These are phyloP conservation scores for Amiota mariae DNA, from an alignment of 2,888 invertebrate species.

Conservation along the genomic window DNA sequence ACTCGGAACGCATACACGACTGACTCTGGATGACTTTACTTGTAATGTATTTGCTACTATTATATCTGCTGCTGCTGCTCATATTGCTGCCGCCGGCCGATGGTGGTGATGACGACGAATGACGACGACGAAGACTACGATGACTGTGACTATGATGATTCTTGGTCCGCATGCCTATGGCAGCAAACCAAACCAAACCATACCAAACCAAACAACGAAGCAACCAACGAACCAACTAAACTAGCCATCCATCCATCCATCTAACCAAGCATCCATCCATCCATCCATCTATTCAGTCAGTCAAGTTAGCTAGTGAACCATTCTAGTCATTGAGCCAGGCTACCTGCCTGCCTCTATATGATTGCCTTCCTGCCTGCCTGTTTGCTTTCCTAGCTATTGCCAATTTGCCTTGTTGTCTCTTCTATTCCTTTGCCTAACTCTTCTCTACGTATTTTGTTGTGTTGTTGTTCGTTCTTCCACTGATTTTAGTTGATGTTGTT, in stretches of 20 bases:
- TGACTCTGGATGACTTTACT: neutral
- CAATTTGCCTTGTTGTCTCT: neutral
- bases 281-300: slow-evolving; percentile 5
- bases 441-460: slow-evolving; percentile 30
- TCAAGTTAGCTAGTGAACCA: neutral
- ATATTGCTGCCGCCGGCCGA: slow-evolving; percentile 21
- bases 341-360: slow-evolving; percentile 40
- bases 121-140: neutral
- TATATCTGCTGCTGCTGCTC: slow-evolving; percentile 27
- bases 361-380: slow-evolving; percentile 23
- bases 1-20: slow-evolving; percentile 16
- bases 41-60: slow-evolving; percentile 23
- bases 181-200: neutral
- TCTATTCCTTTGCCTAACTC: neutral
- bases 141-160: slow-evolving; percentile 18
- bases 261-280: neutral
- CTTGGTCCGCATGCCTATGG: slow-evolving; percentile 38
- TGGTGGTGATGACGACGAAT: no score
- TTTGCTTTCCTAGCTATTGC: slow-evolving; percentile 1
- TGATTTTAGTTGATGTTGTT: slow-evolving; percentile 34
- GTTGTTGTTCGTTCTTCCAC: neutral
- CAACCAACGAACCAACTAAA: slow-evolving; percentile 3
- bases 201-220: neutral
- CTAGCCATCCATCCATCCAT: neutral
- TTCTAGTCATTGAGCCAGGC: slow-evolving; percentile 58